Base-by-base conservation (phyloP, 2,113 vertebrate genomes). In the Nanorana parkeri region DNA sequence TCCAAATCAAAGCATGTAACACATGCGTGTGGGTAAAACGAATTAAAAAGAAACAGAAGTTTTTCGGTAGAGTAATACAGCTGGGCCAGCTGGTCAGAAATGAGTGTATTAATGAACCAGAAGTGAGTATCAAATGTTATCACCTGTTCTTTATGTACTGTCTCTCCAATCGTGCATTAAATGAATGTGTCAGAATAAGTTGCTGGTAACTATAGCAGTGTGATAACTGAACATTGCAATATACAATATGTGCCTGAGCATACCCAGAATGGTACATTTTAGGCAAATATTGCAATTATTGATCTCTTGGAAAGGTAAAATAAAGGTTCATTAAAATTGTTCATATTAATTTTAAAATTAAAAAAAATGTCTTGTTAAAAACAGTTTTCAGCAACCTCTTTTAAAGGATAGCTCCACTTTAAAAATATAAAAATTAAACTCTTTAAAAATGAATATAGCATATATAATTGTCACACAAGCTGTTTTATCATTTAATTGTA, bases 171-270 rank as follows among this genome's bases (percentile, higher is more conserved):
- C 85, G 83, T 87, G 77, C 71, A 61, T 67, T 86, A 84, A 87
- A 83, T 87, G 81, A 29, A 75, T 73, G 79, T 0, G n/a, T 81
- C 85, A 86, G 69, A 20, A 65, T 83, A 85, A 81, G 84, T 88
- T 86, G 71, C 0, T 36, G 69, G 71, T 52, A 36, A 20, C 81
- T 0, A 85, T 80, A 66, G 20, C 56, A 84, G 86, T 71, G 15
- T 36, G 1, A 56, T 90, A 87, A 91, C 88, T 92, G 88, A 90
- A 80, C 67, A 52, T 71, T 36, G 78, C 68, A 91, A 87, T 89
- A 89, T 90, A 90, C 55, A 52, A n/a, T 26, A 73, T 56, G 0
- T 21, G 78, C 65, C 80, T 87, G 78, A 75, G 84, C 83, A 85
- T 74, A 66, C 41, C 1, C 2, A 3, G 41, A 13, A 47, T 15